A percentile compares a stretch with the other conserved stretches of the same genome.
Evolutionary conservation across 1,140 invertebrate genomes (phyloP).

Genomic region (Probaryconus sp.): DNA sequence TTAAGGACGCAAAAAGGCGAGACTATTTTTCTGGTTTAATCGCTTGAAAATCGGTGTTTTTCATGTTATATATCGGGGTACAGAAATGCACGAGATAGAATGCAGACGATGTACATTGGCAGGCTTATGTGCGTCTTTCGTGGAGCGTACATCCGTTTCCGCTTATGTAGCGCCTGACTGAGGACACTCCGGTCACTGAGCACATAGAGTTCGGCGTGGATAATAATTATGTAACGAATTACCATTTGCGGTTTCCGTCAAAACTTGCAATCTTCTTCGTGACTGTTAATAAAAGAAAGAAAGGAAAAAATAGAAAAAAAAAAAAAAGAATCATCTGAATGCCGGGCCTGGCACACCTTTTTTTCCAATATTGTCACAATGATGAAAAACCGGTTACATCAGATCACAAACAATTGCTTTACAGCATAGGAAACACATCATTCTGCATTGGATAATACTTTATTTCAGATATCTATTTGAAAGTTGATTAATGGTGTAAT

Average conservation of each 20-base stretch:
- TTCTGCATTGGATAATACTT: conserved; percentile 4
- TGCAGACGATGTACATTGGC: conserved; percentile 34
- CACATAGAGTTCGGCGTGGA: conserved; percentile 53
- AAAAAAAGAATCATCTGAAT: too few relatives aligned
- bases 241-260: conserved; percentile 57
- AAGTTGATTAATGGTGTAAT: too few relatives aligned
- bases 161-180: conserved; percentile 62
- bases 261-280: conserved; percentile 55
- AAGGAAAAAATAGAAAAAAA: too few relatives aligned
- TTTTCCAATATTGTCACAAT: conserved; percentile 38
- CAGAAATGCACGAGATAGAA: conserved; percentile 40
- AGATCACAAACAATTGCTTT: neutral
- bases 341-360: conserved; percentile 26
- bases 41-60: conserved; percentile 4
- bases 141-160: conserved; percentile 78
- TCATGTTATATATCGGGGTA: conserved; percentile 41
- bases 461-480: too few relatives aligned
- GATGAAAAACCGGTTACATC: conserved; percentile 23
- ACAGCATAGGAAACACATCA: conserved; percentile 21
- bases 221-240: conserved; percentile 61
- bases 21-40: neutral
- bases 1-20: neutral
- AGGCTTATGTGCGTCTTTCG: conserved; percentile 68
- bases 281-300: conserved; percentile 27
- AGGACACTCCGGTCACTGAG: conserved; percentile 76